Evolutionary conservation across 30 jellyfish, hydroid and myxozoan genomes (phyloP), one percentile per base, ranked within the genome.

Genomic region (Aurelia aurita): DNA sequence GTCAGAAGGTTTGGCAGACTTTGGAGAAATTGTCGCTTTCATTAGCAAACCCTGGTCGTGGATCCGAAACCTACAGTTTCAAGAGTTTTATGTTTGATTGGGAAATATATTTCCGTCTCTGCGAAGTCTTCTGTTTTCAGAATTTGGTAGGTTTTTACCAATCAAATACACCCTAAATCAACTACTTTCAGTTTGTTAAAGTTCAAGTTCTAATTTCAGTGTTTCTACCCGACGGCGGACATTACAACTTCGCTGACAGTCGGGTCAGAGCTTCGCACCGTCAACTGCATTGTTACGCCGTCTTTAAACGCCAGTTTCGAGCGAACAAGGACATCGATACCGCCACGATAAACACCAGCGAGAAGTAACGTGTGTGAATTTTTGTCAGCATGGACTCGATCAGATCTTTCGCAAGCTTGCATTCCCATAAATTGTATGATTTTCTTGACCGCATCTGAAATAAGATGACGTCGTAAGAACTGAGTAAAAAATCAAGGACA

Each of bases 311-410:
- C 95, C 72, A 94, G 84, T 51, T 89, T 89, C 66, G 99, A 80
- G 19, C 99, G 96, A 31, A 94, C 99, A 62, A 94, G 51, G 14
- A 94, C 99, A 54, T 94, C 97, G 74, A 94, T 54, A 12, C 99
- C 99, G 54, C 96, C 96, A 31, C 99, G 97, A 74, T 94, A 94
- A 25, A 94, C 97, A 49, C 99, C 99, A 34, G 99, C 99, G 20
- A 94, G 93, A 16, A 94, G 97, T 31, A 94, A 69, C 47, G 96
- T 85, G 87, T 94, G 99, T 46, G 99, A 81, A 72, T 80, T 94
- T 58, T 88, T 94, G 81, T 89, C 99, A 46, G 93, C 69, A 0
- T 96, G 92, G 8, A 94, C 97, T 8, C 99, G 96, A 72, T 94
- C 99, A 11, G 99, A 85, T 74, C 99, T 64, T 71, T 94, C 99